Base-by-base conservation (phyloP, 92 coral and sea anemone species). In the Zoanthus sociatus region DNA sequence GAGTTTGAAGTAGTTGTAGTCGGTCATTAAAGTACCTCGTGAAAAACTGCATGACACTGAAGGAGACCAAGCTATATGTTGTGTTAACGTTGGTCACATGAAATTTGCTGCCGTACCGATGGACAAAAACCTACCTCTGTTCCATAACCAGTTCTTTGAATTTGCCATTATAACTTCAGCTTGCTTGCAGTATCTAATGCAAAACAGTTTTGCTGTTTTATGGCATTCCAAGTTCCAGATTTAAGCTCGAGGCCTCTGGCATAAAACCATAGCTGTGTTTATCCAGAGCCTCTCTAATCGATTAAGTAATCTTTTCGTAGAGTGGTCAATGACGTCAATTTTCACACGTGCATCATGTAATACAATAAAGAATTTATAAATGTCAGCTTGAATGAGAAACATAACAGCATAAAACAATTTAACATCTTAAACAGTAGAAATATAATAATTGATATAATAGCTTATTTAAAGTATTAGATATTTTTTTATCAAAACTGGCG, bases 101-200 rank as follows among this genome's bases (percentile, higher is more conserved):
- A 17, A 76, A n/a, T 76, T 18, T 26, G n/a, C 9, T 18, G 33
- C 51, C 37, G n/a, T 21, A 6, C 3, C 12, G 8, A 76, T 9
- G 33, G 33, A 9, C 17, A 26, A 0, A 15, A 17, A 9, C 60
- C 18, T 53, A 76, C 82, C 82, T 76, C 82, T 47, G 64, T 76
- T 76, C 82, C 82, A 76, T 56, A 76, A 26, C 82, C 82, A 76
- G 63, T 76, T 76, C 63, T 76, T 76, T n/a, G 78, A 45, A 51
- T 54, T 74, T 14, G 82, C 82, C 82, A 76, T 76, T 20, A 11
- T 76, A 45, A 76, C 82, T 50, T 30, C 82, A 50, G 9, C 82
- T 76, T 53, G 26, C 64, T 9, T 5, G 21, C 64, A 76, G n/a
- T 18, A 26, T 76, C 53, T 56, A 51, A 76, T 33, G 63, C 17